Evolutionary conservation across 2,888 invertebrate species (phyloP), one percentile per base, ranked within the genome.

Genomic region (Scaptomyza cyrtandrae): DNA sequence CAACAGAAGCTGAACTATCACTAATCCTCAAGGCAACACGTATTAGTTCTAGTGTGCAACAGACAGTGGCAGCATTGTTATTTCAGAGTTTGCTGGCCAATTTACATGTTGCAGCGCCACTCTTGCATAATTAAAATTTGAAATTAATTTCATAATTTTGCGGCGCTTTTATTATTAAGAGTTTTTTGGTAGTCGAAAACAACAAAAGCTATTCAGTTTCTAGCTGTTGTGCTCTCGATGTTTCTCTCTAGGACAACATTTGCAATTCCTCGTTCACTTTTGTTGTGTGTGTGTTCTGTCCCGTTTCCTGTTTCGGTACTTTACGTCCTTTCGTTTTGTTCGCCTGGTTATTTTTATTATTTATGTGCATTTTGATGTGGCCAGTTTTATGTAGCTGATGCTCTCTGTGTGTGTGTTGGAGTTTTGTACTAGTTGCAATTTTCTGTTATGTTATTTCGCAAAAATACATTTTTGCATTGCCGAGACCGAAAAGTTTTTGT

Each of bases 321-420:
- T 64, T 59, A 68, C 72, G 56, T 65, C 52, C 44, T 53, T 66
- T 19, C 58, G 39, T 39, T 14, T 39, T 13, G 59, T 57, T 68
- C 50, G 80, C 61, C 55, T 70, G 80, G 70, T 71, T 84, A 72
- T 88, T 86, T 83, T 78, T 84, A 84, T 84, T 84, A 84, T 84
- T 88, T 84, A 84, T 84, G 88, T 84, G 87, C 83, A 84, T 84
- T 84, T 88, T 84, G 83, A 88, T 88, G 88, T 81, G 86, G 65
- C 74, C 73, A 88, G 75, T 77, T 73, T 65, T 60, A 56, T 43
- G 57, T 50, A 52, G 33, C 61, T 52, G 55, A 3, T 9, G 39
- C 13, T 35, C 13, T 35, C 1, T n/a, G 43, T 46, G 53, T 67
- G 65, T 33, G 66, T 39, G 63, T 60, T 83, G 62, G 58, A 73